Evolutionary conservation across 2,888 invertebrate genomes (phyloP), one percentile per base, ranked within the genome.

Genomic region (Lacanobia wlatinum): DNA sequence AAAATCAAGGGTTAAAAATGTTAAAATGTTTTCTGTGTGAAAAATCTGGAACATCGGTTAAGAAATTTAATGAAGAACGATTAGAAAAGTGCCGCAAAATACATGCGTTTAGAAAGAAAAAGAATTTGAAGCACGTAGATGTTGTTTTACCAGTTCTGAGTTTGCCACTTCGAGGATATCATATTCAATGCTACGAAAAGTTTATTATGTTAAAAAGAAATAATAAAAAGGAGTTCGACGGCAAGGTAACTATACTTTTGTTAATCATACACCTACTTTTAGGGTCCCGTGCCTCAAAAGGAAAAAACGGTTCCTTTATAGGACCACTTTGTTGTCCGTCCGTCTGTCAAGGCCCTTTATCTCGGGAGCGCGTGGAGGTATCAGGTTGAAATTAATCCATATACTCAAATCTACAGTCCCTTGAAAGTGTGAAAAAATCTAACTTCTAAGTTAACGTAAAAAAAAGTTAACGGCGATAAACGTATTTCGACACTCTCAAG

Each of bases 51-150:
- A 10, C 12, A 0, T 6, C 53, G 1, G 70, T 74, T 16, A 74
- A 70, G 70, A 74, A 74, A 77, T 74, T 74, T 16, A 59, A 53
- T 10, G 70, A 70, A 59, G 74, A 74, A 12, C 59, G 0, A 53
- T 70, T 74, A 12, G 59, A 77, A 10, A 74, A 77, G 48, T 74
- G 74, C 23, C 74, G 70, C 1, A 76, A 59, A 23, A 74, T 77
- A 38, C 46, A 40, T 23, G 77, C 70, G 0, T 74, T 70, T 48
- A 18, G 74, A 1, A 70, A 77, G 28, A 76, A 76, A 7, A 74
- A 70, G 52, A 70, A 70, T 12, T 21, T 74, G 46, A 28, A 52
- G 0, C 59, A 59, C 3, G 28, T 40, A 48, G 77, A 74, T 5
- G 74, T 74, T 8, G 59, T 77, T 2, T 48, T 76, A 18, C 77